phyloP scores from a whole-genome alignment of 2,113 vertebrate species.

The Anarrhichthys ocellatus region DNA sequence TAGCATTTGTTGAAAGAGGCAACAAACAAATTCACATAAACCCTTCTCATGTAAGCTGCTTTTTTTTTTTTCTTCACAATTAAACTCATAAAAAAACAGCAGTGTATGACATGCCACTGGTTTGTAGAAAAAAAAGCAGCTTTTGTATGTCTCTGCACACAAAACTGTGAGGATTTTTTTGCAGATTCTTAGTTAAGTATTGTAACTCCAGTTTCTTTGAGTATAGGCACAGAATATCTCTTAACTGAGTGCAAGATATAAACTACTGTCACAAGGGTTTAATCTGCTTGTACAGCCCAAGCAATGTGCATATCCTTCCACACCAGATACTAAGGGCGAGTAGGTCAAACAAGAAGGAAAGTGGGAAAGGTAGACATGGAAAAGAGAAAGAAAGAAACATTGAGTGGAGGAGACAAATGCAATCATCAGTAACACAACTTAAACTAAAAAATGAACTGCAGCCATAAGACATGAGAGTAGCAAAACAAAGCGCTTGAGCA shows the following conservation, averaged over 20 bases:
- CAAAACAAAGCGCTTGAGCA: background rate
- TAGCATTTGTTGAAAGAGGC: background rate
- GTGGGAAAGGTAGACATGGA: background rate
- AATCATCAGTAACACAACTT: background rate
- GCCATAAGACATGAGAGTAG: background rate
- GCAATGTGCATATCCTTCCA: background rate
- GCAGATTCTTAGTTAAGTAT: background rate
- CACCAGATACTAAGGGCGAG: background rate
- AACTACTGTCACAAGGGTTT: constrained; percentile 7
- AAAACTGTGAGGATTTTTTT: background rate
- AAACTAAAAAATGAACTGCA: background rate
- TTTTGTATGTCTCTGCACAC: background rate
- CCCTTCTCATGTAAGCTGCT: background rate
- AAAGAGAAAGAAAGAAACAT: background rate
- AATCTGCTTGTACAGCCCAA: background rate
- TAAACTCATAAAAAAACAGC: background rate
- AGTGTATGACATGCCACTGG: background rate
- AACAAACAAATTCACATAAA: constrained; percentile 2
- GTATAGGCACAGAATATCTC: background rate
- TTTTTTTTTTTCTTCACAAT: background rate
- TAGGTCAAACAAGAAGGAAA: background rate
- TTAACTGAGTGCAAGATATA: background rate
- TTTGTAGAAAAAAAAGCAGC: background rate
- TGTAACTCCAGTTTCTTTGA: too few relatives aligned
- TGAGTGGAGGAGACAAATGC: background rate